These are phyloP conservation scores for Myripristis murdjan DNA, from an alignment of 2,797 vertebrate species.

Conservation along the genomic window DNA sequence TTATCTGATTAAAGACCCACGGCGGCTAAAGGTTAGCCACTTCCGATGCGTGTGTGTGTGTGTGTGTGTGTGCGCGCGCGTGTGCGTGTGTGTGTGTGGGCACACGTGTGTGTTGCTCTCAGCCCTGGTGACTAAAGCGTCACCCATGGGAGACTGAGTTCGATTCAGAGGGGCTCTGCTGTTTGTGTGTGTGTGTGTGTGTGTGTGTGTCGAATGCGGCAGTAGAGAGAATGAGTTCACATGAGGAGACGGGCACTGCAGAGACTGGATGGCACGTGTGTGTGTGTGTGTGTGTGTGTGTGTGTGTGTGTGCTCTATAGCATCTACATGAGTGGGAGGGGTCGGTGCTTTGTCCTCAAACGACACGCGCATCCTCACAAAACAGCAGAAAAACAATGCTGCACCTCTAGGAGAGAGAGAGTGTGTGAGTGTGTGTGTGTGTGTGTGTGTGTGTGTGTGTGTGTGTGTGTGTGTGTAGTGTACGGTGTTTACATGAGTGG, in stretches of 20 bases:
- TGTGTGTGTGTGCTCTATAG: slow-evolving; percentile 4
- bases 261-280: slow-evolving; percentile 12
- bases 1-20: slow-evolving; percentile 9
- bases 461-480: slow-evolving; percentile 14
- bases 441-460: not conserved
- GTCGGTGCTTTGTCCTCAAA: slow-evolving; percentile 36
- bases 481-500: not conserved
- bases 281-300: slow-evolving; percentile 14
- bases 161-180: slow-evolving; percentile 19
- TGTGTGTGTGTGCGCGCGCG: not conserved
- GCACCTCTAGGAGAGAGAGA: too few relatives aligned
- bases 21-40: slow-evolving; percentile 15
- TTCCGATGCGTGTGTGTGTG: too few relatives aligned
- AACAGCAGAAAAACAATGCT: too few relatives aligned
- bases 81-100: slow-evolving; percentile 17
- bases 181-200: slow-evolving; percentile 26
- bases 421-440: too few relatives aligned
- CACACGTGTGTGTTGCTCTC: slow-evolving; percentile 2
- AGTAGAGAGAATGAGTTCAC: slow-evolving; percentile 47
- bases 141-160: slow-evolving; percentile 32
- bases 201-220: slow-evolving; percentile 36
- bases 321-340: slow-evolving; percentile 17
- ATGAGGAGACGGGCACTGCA: slow-evolving; percentile 49
- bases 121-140: slow-evolving; percentile 12
- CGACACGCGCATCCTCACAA: slow-evolving; percentile 18